Evolutionary conservation across 2,113 vertebrate genomes (phyloP), one percentile per base, ranked within the genome.

Genomic region (Nothocercus nigrocapillus): DNA sequence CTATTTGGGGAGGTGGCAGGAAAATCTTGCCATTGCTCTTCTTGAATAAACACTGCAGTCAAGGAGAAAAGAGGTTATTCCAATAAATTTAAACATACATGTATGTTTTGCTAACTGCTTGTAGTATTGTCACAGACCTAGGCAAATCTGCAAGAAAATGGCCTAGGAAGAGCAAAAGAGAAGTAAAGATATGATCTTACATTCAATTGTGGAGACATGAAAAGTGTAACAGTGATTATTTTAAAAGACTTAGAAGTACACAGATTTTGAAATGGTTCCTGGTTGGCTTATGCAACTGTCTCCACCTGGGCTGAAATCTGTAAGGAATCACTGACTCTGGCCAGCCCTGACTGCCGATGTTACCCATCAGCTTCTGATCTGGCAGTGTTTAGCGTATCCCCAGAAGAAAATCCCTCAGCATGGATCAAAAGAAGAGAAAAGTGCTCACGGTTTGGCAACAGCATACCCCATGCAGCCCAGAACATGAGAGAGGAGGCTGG

Each of bases 1-100:
- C 45, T 59, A 14, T 47, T 45, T 21, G 27, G 12, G 63, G 2
- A 47, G 11, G 21, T n/a, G 13, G 12, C 15, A 44, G 76, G 34
- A 90, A 83, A 88, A 8, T 17, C 32, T 74, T n/a, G 13, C 27
- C 19, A 21, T 45, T 73, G 8, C 32, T 44, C 25, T 61, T 73
- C 21, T 45, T 81, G 19, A 81, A 77, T 54, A 14, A 82, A 63
- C 21, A 42, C 32, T 42, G 13, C 24, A 67, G 2, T 76, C 2
- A 34, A 0, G 1, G 9, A 72, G 14, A 30, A 91, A 82, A 89
- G 8, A 56, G 6, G 8, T 47, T 42, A 3, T 73, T 85, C 30
- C 0, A 0, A 27, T 45, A 11, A 4, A 20, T 63, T 77, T 59
- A 74, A 59, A 70, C 59, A 63, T 6, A 32, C 4, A 8, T 8